Base-by-base conservation (phyloP, 1,140 invertebrate species). In the Macrobrachium rosenbergii region DNA sequence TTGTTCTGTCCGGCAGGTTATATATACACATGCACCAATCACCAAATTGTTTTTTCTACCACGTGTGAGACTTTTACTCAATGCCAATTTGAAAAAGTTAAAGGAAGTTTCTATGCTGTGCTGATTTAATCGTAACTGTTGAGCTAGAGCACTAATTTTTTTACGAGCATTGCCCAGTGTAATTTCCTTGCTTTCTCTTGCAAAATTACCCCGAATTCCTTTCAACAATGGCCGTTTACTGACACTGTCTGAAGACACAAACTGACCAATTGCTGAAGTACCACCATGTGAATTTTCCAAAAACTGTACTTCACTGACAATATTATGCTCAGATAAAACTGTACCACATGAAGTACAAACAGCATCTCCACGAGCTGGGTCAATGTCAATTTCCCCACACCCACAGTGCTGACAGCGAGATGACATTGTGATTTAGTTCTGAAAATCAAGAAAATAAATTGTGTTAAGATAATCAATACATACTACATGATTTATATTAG, bases 61-160 rank as follows among this genome's bases (percentile, higher is more conserved):
- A 91, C 97, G 94, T 0, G 98, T 99, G 28, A 99, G 92, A 1
- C 91, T 89, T 91, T 95, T 92, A 76, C 94, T 94, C n/a, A 99
- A 92, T 52, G 98, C 98, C 95, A 99, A 96, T 93, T 98, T 99
- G 92, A 98, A 99, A 92, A 99, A 99, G 91, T 97, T 98, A 89
- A 97, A 96, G 7, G 98, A 96, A 28, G 96, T 98, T 83, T 99
- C 97, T 75, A 98, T 95, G 90, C 95, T 97, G 90, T 98, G 96
- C 90, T 97, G 95, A 91, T 97, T 98, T 62, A 99, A 93, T 92
- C 92, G 94, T 62, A 98, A 91, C 90, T 97, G 96, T 90, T 96
- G 94, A 88, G 95, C 96, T 5, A 97, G 92, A 82, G 94, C 93
- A 69, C 94, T 95, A 75, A 98, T 97, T 45, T 95, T 95, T 91